Conservation (phyloP, 2,113 vertebrate genomes). For the Callopanchax toddi region DNA sequence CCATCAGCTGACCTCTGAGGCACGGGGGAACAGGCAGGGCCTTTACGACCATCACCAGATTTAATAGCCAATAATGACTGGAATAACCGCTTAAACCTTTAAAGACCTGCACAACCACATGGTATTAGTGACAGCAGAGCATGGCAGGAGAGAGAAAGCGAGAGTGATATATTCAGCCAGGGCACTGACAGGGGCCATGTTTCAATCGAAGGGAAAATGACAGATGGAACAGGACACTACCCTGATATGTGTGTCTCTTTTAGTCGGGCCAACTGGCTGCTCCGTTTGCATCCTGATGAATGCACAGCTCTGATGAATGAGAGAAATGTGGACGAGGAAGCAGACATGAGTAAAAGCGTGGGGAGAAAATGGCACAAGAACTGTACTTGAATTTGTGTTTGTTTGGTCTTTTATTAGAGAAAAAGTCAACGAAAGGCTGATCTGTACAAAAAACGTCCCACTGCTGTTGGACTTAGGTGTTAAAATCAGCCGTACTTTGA, state of each 20-base stretch:
- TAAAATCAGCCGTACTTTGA: too few species aligned
- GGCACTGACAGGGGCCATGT: slow-evolving; percentile 77
- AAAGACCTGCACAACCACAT: slow-evolving; percentile 65
- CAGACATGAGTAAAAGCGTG: slow-evolving; percentile 38
- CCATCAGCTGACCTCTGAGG: slow-evolving; percentile 87
- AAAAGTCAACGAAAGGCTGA: background rate
- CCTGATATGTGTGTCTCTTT: slow-evolving; percentile 75
- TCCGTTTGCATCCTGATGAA: slow-evolving; percentile 69
- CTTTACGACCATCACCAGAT: slow-evolving; percentile 86
- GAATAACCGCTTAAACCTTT: slow-evolving; percentile 84
- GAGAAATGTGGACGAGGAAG: slow-evolving; percentile 25
- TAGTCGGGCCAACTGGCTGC: slow-evolving; percentile 72
- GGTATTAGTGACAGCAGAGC: slow-evolving; percentile 59
- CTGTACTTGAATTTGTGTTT: background rate
- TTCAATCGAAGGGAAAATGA: slow-evolving; percentile 75
- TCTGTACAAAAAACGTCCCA: background rate
- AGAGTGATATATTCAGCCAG: slow-evolving; percentile 77
- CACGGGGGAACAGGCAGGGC: slow-evolving; percentile 82
- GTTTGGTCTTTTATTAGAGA: background rate
- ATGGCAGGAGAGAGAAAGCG: slow-evolving; percentile 45
- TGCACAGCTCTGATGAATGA: slow-evolving; percentile 56
- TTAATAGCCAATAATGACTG: slow-evolving; percentile 86
- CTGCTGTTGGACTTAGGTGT: background rate
- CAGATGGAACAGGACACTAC: slow-evolving; percentile 65
- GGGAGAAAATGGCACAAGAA: slow-evolving; percentile 15